phyloP scores from a whole-genome alignment of 2,797 vertebrate genomes.

The Tapera naevia region DNA sequence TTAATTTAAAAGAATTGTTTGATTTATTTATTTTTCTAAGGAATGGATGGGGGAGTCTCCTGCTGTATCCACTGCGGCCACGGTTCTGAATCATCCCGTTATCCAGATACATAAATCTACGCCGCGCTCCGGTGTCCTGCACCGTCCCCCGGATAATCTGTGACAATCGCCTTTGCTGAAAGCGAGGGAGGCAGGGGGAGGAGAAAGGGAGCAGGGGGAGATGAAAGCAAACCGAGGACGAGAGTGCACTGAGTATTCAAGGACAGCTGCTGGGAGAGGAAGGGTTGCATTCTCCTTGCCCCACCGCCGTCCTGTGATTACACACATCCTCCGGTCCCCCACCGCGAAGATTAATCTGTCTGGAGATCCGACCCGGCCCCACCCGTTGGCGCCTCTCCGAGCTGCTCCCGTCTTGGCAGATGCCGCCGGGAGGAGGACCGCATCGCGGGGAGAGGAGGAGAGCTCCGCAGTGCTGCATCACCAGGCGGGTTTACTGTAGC shows the following conservation, averaged over 20 bases:
- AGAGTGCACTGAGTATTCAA: neutral
- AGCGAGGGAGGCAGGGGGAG: neutral
- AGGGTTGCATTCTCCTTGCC: neutral
- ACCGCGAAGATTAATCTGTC: constrained; percentile 1
- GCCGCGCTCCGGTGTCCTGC: neutral
- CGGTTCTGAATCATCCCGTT: neutral
- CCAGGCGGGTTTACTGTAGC: constrained; percentile 47
- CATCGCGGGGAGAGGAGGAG: constrained; percentile 12
- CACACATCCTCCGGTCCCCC: neutral
- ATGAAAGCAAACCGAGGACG: neutral
- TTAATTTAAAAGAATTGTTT: neutral
- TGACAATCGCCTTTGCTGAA: constrained; percentile 25
- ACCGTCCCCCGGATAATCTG: neutral
- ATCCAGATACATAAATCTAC: neutral
- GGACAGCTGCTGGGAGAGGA: constrained; percentile 4
- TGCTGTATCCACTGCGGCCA: neutral
- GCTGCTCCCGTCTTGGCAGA: constrained; percentile 54
- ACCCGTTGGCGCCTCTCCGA: constrained; percentile 49
- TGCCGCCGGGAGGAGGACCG: constrained; percentile 16
- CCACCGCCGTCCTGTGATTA: neutral
- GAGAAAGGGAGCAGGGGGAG: neutral
- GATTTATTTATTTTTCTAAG: neutral
- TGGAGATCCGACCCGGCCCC: constrained; percentile 28
- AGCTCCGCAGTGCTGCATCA: constrained; percentile 67
- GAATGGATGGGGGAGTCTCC: neutral